Percentiles rank a stretch among this genome's conserved stretches.
phyloP scores from a whole-genome alignment of 2,113 vertebrate species.

The Sinocyclocheilus anshuiensis region DNA sequence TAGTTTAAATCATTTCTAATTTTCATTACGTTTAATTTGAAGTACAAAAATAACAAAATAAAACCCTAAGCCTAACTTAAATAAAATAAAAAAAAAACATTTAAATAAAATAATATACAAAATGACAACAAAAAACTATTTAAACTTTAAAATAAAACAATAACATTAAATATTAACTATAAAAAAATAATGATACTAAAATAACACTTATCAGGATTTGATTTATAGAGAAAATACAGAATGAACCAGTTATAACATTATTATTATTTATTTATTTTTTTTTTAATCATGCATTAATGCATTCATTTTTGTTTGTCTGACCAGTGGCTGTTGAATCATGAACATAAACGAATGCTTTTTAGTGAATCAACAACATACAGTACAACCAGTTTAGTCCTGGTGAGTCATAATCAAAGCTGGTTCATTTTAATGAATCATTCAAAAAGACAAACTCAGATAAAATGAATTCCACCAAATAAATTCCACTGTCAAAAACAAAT shows the following conservation, averaged over 20 bases:
- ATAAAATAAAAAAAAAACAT: no score
- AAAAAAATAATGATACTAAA: no score
- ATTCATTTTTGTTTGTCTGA: background rate
- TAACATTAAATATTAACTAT: no score
- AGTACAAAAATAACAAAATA: background rate
- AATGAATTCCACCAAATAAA: background rate
- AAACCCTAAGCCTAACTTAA: no score
- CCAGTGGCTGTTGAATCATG: background rate
- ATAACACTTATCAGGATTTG: background rate
- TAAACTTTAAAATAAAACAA: no score
- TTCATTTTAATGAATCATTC: background rate
- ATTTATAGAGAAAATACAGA: background rate
- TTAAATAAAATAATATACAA: no score
- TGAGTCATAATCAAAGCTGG: background rate
- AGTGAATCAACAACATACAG: background rate
- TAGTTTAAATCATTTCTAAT: background rate
- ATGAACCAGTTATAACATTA: background rate
- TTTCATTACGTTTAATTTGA: background rate
- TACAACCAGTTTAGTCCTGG: background rate
- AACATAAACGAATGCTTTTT: background rate
- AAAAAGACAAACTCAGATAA: background rate
- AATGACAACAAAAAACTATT: no score
- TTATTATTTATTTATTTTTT: background rate
- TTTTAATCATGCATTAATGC: background rate
- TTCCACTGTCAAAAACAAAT: background rate